Percentiles rank a stretch among this genome's conserved stretches.
Conservation (phyloP, 2,113 vertebrate species). For the Daubentonia madagascariensis region DNA sequence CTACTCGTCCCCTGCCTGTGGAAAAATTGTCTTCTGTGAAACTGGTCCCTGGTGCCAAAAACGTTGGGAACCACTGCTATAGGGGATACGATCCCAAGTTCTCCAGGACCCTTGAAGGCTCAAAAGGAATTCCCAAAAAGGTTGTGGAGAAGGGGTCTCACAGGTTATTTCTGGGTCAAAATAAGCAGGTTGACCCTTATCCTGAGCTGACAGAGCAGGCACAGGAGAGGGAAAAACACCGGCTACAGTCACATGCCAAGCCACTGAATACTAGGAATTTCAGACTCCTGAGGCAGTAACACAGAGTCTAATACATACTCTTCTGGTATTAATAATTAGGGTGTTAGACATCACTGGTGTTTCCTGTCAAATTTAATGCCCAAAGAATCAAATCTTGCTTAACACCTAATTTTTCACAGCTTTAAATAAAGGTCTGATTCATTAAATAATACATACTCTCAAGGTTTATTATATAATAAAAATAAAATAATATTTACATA, state of each 20-base stretch:
- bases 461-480: constrained; percentile 11
- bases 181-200: not conserved
- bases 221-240: not conserved
- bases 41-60: too few species aligned
- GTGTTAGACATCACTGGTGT: not conserved
- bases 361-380: not conserved
- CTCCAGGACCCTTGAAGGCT: not conserved
- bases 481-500: constrained; percentile 62
- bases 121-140: not conserved
- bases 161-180: not conserved
- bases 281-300: not conserved
- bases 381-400: constrained; percentile 14
- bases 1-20: too few species aligned
- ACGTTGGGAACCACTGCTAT: too few species aligned
- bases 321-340: not conserved
- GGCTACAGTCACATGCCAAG: not conserved
- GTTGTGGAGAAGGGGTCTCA: not conserved
- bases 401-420: not conserved
- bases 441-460: constrained; percentile 16
- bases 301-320: not conserved
- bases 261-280: not conserved
- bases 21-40: too few species aligned
- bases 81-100: not conserved
- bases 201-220: not conserved
- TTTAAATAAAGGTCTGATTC: constrained; percentile 30